Base-by-base conservation (phyloP, 2,797 vertebrate species). In the Anguilla megastoma region DNA sequence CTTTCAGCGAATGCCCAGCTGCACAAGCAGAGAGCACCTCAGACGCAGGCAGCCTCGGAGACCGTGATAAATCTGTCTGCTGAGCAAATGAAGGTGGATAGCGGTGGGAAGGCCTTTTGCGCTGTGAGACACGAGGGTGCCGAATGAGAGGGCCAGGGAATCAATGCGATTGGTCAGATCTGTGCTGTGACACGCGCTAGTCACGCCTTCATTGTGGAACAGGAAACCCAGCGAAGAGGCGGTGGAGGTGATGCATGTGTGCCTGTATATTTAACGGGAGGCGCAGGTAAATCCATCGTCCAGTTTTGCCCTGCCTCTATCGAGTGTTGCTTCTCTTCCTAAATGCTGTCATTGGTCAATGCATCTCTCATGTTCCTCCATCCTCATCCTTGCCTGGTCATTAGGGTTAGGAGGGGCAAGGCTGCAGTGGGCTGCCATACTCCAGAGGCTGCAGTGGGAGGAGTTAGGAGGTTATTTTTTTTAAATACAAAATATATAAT, bases 71-170 rank as follows among this genome's bases (percentile, higher is more conserved):
- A 3, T 74, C 7, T 86, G 50, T 56, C 50, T 76, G 66, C 66
- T 30, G 33, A 79, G 86, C 50, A 54, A 76, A 86, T 74, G 30
- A 54, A 56, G 30, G 41, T 79, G 45, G 30, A 74, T 74, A 74
- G 3, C 12, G 21, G 5, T 2, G 63, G 63, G n/a, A 69, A 69
- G 21, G n/a, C 24, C 63, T 69, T 69, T 5, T 27, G 4, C 9
- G 24, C 63, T 27, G 63, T 69, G 63, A 7, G n/a, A 18, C 24
- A 7, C 18, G 0, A 63, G 66, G 7, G n/a, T 21, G 16, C 16
- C 21, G 21, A 21, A 18, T 5, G 60, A 66, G 66, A 24, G 60
- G 24, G 60, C 16, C 14, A 16, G 21, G 24, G 24, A 63, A 18
- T 60, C 2, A 63, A 10, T 1, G n/a, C 3, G n/a, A n/a, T 27